A percentile compares a stretch with the other conserved stretches of the same genome.
These are phyloP conservation scores for Taenioides sp. DNA, from an alignment of 2,797 vertebrate genomes.

Conservation along the genomic window DNA sequence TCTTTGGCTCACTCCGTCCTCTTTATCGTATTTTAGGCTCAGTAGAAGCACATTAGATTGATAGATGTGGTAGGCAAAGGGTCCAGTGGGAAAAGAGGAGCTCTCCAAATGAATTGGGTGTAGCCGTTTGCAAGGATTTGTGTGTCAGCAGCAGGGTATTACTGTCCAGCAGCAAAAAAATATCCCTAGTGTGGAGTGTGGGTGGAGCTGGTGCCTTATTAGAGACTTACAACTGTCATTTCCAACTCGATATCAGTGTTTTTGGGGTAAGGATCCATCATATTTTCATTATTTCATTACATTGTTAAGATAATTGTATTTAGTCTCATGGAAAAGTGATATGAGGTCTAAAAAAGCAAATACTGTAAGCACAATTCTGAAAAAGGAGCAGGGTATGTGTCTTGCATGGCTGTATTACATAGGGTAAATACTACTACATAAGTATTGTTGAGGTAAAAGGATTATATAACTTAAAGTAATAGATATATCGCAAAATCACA, in stretches of 20 bases:
- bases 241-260: neutral
- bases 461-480: too few relatives aligned
- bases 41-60: slow-evolving; percentile 34
- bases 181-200: slow-evolving; percentile 32
- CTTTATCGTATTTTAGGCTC: slow-evolving; percentile 32
- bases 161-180: slow-evolving; percentile 39
- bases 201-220: slow-evolving; percentile 31
- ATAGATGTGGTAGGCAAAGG: slow-evolving; percentile 12
- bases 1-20: slow-evolving; percentile 10
- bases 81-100: slow-evolving; percentile 35
- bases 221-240: slow-evolving; percentile 1
- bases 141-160: slow-evolving; percentile 64
- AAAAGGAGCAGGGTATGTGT: too few relatives aligned
- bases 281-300: neutral
- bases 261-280: neutral
- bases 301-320: neutral
- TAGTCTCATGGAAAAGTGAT: neutral
- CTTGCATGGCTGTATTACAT: too few relatives aligned
- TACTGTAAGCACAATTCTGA: too few relatives aligned
- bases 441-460: too few relatives aligned
- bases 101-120: slow-evolving; percentile 42
- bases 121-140: slow-evolving; percentile 50
- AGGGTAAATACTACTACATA: too few relatives aligned
- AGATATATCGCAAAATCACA: too few relatives aligned
- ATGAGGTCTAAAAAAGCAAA: neutral